A percentile compares a stretch with the other conserved stretches of the same genome.
Conservation (phyloP, 1,140 invertebrate genomes). For the Lepidurus apus region DNA sequence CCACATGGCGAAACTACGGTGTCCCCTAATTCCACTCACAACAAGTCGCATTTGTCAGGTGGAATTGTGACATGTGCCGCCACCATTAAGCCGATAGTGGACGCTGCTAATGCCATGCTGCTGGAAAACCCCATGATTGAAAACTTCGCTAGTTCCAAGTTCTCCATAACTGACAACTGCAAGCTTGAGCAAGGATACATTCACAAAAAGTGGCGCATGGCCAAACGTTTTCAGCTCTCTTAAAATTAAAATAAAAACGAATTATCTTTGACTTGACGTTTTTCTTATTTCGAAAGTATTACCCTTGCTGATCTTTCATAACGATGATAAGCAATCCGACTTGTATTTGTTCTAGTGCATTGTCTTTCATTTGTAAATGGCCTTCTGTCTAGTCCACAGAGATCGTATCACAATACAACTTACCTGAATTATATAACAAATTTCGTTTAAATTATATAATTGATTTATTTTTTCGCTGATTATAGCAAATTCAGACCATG, state of each 20-base stretch:
- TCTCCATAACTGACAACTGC: not conserved
- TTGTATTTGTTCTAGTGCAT: not conserved
- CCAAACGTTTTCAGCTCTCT: conserved; percentile 3
- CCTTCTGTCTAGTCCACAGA: conserved; percentile 3
- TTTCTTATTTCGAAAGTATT: too few species aligned
- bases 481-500: too few species aligned
- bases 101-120: not conserved
- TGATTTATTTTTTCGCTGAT: not conserved
- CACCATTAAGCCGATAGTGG: not conserved
- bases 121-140: not conserved
- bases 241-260: not conserved
- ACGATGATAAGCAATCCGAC: not conserved
- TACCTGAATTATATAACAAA: not conserved
- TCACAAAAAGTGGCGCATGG: not conserved
- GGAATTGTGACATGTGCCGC: not conserved
- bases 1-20: not conserved
- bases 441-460: not conserved
- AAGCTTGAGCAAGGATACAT: not conserved
- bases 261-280: too few species aligned
- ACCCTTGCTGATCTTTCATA: not conserved
- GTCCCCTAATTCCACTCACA: not conserved
- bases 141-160: not conserved
- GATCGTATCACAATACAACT: not conserved
- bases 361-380: not conserved
- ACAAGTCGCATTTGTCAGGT: not conserved